These are phyloP conservation scores for Suricata suricatta DNA, from an alignment of 2,113 vertebrate genomes.

Conservation along the genomic window DNA sequence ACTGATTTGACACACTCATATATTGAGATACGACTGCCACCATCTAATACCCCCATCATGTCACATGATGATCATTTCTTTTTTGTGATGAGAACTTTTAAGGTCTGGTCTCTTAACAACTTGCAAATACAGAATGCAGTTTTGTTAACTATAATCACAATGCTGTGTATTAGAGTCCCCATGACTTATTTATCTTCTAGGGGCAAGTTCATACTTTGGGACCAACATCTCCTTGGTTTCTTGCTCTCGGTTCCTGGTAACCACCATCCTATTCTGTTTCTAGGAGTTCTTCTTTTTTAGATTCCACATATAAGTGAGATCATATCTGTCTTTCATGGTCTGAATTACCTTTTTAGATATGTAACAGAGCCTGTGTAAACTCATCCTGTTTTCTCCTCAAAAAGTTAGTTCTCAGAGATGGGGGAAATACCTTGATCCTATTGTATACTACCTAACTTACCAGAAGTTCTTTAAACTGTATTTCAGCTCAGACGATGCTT, in stretches of 20 bases:
- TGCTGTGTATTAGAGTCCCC: background rate
- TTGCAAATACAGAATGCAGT: background rate
- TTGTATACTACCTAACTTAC: background rate
- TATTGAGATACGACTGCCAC: background rate
- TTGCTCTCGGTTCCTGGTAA: background rate
- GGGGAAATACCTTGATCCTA: background rate
- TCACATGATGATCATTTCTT: background rate
- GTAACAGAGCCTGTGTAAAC: background rate
- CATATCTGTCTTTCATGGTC: background rate
- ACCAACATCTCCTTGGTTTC: background rate
- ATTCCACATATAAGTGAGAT: background rate
- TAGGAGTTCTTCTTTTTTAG: background rate
- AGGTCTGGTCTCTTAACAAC: background rate
- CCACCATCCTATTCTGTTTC: background rate
- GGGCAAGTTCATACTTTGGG: background rate
- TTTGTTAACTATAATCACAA: background rate
- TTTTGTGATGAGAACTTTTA: background rate
- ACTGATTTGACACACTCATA: background rate
- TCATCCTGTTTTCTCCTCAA: background rate
- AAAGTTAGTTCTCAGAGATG: background rate
- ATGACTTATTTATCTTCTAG: background rate
- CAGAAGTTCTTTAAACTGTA: background rate
- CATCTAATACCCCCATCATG: background rate
- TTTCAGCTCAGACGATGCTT: background rate
- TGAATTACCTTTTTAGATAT: background rate